Evolutionary conservation across 2,113 vertebrate species (phyloP).

Genomic region (Hypanus sabinus): DNA sequence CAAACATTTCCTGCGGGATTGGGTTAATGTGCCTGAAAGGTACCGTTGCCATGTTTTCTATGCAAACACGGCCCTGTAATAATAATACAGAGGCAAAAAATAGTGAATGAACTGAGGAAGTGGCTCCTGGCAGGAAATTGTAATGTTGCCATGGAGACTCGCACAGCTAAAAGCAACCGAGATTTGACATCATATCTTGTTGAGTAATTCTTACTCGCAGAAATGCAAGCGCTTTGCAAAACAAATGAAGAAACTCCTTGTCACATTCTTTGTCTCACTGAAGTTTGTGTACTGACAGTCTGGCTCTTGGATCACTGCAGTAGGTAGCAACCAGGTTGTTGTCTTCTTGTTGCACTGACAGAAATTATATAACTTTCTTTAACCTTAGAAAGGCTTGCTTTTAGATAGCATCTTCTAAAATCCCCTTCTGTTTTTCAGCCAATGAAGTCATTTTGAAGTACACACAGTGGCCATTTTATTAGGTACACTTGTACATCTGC

Average conservation of each 20-base stretch:
- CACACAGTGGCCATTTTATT: too few relatives aligned
- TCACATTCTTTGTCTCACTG: background rate
- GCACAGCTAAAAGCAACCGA: background rate
- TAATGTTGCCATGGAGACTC: background rate
- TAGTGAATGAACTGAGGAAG: constrained; percentile 23
- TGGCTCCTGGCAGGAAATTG: background rate
- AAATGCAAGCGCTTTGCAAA: background rate
- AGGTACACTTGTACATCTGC: too few relatives aligned
- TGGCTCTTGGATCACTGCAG: background rate
- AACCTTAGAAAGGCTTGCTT: background rate
- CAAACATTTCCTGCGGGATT: constrained; percentile 30
- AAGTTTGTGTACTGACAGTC: background rate
- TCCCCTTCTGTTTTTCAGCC: too few relatives aligned
- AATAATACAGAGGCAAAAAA: background rate
- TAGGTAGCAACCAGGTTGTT: background rate
- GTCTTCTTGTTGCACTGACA: background rate
- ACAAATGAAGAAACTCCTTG: background rate
- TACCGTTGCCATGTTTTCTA: background rate
- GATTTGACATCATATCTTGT: constrained; percentile 17
- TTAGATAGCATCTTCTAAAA: too few relatives aligned
- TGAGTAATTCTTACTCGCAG: background rate
- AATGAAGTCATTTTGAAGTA: too few relatives aligned
- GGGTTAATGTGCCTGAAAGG: background rate
- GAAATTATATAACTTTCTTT: background rate
- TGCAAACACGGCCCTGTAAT: constrained; percentile 1